phyloP scores from a whole-genome alignment of 1,140 invertebrate species.

The Sycobia sp. region DNA sequence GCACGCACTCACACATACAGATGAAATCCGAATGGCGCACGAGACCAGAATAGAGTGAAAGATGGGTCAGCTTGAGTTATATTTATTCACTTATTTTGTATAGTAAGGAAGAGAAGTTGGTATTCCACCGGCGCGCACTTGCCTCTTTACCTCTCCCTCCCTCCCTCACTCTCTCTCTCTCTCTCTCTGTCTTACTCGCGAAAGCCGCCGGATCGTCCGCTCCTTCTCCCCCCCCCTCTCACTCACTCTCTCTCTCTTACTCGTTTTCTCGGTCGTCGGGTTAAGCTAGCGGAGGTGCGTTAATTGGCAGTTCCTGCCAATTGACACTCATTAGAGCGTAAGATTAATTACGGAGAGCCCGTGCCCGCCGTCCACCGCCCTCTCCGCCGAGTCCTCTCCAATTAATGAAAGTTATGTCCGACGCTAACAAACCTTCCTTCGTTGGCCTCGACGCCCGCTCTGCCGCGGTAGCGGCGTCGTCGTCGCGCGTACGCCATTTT shows the following conservation, averaged over 20 bases:
- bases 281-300: constrained; percentile 48
- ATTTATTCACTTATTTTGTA: constrained; percentile 22
- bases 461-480: constrained; percentile 32
- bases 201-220: constrained; percentile 6
- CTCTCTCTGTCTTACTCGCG: no score
- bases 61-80: constrained; percentile 32
- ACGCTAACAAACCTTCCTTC: constrained; percentile 51
- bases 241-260: constrained; percentile 24
- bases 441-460: constrained; percentile 37
- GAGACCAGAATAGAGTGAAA: constrained; percentile 27
- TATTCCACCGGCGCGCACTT: constrained; percentile 3
- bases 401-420: constrained; percentile 58
- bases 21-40: neutral
- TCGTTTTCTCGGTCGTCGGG: constrained; percentile 31
- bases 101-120: constrained; percentile 21
- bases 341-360: constrained; percentile 52
- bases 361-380: neutral
- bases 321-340: constrained; percentile 58
- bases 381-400: constrained; percentile 48
- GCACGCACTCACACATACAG: no score
- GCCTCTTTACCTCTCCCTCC: no score
- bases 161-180: no score
- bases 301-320: constrained; percentile 58
- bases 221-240: constrained; percentile 23
- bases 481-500: constrained; percentile 5